phyloP scores from a whole-genome alignment of 2,888 invertebrate species.

The Megastigmus dorsalis region DNA sequence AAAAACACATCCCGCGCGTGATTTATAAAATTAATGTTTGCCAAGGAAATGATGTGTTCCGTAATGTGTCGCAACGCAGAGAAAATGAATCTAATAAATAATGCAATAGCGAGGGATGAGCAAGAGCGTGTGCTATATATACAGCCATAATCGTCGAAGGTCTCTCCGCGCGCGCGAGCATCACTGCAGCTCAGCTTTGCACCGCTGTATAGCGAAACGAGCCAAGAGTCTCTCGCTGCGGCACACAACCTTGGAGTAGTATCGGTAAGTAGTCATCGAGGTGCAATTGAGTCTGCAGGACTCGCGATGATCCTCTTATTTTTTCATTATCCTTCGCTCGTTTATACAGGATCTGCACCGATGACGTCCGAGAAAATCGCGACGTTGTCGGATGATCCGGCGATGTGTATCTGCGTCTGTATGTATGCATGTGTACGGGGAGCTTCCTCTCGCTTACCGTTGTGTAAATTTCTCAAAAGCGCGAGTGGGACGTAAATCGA shows the following conservation, averaged over 20 bases:
- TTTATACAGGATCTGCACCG: neutral
- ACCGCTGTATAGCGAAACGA: neutral
- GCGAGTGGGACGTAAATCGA: constrained; percentile 72
- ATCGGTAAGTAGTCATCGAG: constrained; percentile 39
- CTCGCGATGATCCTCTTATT: constrained; percentile 32
- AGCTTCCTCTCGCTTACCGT: constrained; percentile 54
- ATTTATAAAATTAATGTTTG: too few relatives aligned
- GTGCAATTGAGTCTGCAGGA: constrained; percentile 34
- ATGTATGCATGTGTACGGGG: too few relatives aligned
- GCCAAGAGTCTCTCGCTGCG: neutral
- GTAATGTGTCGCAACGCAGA: constrained; percentile 29
- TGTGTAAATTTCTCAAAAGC: constrained; percentile 68
- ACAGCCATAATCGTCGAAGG: constrained; percentile 28
- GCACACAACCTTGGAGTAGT: constrained; percentile 33
- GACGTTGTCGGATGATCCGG: constrained; percentile 18
- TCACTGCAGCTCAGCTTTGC: constrained; percentile 1
- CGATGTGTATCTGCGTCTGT: constrained; percentile 36
- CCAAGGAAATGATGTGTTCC: too few relatives aligned
- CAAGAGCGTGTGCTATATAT: constrained; percentile 7
- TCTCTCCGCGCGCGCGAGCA: constrained; percentile 23
- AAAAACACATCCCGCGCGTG: too few relatives aligned
- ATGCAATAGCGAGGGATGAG: constrained; percentile 42
- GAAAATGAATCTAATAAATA: constrained; percentile 35
- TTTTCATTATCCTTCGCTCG: constrained; percentile 8
- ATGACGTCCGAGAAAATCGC: constrained; percentile 3